Evolutionary conservation across 37 sponge, comb jelly and placozoan genomes (phyloP), one percentile per base, ranked within the genome.

Genomic region (Aphrocallistes beatrix): DNA sequence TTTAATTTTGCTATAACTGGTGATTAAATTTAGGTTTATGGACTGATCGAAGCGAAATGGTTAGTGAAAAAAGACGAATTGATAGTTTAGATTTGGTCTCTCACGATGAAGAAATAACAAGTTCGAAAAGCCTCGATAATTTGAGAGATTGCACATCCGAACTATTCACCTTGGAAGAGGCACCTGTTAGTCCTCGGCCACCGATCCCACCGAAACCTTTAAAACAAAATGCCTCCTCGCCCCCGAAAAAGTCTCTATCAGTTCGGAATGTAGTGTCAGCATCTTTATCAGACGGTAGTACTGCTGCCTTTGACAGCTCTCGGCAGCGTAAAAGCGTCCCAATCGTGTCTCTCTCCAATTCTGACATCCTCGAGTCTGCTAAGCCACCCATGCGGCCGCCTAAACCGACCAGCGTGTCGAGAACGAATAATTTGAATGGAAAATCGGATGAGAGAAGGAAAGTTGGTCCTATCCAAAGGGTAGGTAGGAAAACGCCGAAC

Each of bases 351-450:
- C 34, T 60, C 10, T 25, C 1, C 75, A 60, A 6, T 60, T 6
- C n/a, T 6, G 34, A 13, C n/a, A 60, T 25, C 10, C 1, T 60
- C 10, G 75, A 60, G 34, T 30, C 75, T 13, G 8, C 75, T 32
- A 60, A 60, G 34, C 75, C 75, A 3, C 75, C 75, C 8, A 60
- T 28, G 75, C 75, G 75, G 75, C 75, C 75, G 10, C 75, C 75
- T 13, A 60, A 60, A 30, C 75, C 75, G 25, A 19, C 8, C 17
- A 60, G n/a, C 28, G 3, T 28, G 8, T 21, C n/a, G 25, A 32
- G 25, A n/a, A n/a, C n/a, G n/a, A n/a, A n/a, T n/a, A n/a, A n/a
- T n/a, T n/a, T n/a, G n/a, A n/a, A n/a, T n/a, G n/a, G n/a, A n/a
- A n/a, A n/a, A n/a, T n/a, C n/a, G n/a, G n/a, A n/a, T n/a, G n/a